A percentile compares a stretch with the other conserved stretches of the same genome.
phyloP scores from a whole-genome alignment of 1,140 invertebrate genomes.

The Caenorhabditis brenneri region DNA sequence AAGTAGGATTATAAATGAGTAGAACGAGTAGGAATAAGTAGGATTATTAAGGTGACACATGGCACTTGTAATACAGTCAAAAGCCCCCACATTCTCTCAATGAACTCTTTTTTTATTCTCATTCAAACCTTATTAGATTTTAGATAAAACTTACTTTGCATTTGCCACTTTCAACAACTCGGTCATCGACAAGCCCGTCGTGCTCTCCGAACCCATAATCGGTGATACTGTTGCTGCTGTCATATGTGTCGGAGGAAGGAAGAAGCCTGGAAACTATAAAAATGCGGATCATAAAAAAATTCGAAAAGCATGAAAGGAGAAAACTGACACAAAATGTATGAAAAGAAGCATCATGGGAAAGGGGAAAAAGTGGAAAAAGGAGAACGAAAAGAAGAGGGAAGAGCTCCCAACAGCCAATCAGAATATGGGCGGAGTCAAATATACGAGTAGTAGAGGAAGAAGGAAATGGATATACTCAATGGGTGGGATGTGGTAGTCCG shows the following conservation, averaged over 20 bases:
- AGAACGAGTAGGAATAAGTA: too few species aligned
- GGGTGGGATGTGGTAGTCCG: too few species aligned
- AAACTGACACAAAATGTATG: not conserved
- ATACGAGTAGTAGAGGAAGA: not conserved
- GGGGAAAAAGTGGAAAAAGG: not conserved
- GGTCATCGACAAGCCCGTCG: not conserved
- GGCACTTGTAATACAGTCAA: too few species aligned
- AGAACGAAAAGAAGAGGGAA: not conserved
- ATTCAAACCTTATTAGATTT: too few species aligned
- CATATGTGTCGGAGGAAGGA: not conserved
- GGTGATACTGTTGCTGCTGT: constrained; percentile 2
- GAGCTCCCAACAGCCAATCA: not conserved
- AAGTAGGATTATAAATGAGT: too few species aligned
- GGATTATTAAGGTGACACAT: too few species aligned
- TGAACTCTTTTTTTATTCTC: too few species aligned
- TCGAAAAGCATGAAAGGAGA: not conserved
- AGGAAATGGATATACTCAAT: not conserved
- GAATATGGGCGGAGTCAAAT: not conserved
- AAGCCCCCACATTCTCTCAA: too few species aligned
- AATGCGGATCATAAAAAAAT: not conserved
- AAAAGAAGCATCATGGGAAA: not conserved
- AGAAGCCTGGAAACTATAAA: not conserved
- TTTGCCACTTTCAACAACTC: constrained; percentile 23
- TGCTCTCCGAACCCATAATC: not conserved
- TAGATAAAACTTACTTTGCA: not conserved